phyloP scores from a whole-genome alignment of 2,888 invertebrate genomes.

The Eustalomyia histrio region DNA sequence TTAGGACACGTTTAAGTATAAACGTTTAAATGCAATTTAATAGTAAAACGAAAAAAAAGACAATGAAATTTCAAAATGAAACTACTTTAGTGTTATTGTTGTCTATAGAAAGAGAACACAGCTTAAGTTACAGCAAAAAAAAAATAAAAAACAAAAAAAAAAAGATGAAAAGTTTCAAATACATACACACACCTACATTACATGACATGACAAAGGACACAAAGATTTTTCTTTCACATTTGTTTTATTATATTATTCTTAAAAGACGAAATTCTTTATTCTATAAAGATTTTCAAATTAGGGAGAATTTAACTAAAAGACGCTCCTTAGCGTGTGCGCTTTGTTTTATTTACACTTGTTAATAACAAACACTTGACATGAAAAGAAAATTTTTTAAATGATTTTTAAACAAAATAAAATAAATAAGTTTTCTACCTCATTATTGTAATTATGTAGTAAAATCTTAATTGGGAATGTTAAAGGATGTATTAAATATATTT shows the following conservation, averaged over 20 bases:
- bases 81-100: conserved; percentile 18
- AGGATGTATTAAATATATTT: no score
- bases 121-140: no score
- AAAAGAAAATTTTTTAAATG: no score
- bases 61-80: conserved; percentile 20
- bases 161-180: no score
- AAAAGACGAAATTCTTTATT: background rate
- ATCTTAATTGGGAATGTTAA: no score
- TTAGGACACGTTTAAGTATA: background rate
- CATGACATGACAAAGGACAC: background rate
- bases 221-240: background rate
- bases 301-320: background rate
- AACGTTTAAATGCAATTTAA: conserved; percentile 40
- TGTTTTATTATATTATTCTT: background rate
- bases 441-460: no score
- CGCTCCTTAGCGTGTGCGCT: background rate
- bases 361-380: no score
- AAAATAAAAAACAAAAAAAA: no score
- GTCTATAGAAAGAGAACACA: background rate
- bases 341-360: no score
- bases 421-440: no score
- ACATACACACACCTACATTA: no score
- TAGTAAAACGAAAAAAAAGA: background rate
- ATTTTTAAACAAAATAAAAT: no score
- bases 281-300: background rate